phyloP scores from a whole-genome alignment of 2,113 vertebrate genomes.

The Rhea americana region DNA sequence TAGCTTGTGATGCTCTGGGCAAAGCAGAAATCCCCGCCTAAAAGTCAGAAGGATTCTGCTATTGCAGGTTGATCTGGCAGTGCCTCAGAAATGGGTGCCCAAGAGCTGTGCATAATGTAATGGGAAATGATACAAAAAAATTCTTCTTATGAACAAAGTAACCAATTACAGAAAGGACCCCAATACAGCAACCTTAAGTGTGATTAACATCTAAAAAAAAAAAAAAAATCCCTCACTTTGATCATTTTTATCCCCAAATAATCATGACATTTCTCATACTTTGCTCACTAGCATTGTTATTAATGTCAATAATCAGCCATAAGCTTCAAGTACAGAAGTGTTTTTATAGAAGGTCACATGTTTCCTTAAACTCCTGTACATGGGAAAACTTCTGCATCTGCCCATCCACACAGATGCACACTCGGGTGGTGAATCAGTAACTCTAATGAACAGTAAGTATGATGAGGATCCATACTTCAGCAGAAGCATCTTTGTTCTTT shows the following conservation, averaged over 20 bases:
- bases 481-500: background rate
- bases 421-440: background rate
- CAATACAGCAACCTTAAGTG: background rate
- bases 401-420: background rate
- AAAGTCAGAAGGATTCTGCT: background rate
- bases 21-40: background rate
- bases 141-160: background rate
- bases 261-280: accelerated
- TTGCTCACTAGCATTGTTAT: background rate
- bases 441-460: background rate
- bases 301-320: background rate
- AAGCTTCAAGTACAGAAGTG: background rate
- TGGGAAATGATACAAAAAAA: background rate
- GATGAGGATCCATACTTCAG: background rate
- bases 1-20: background rate
- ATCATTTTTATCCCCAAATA: background rate
- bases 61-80: background rate
- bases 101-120: background rate
- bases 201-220: background rate
- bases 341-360: background rate
- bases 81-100: background rate
- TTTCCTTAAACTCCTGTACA: background rate
- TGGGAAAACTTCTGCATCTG: background rate
- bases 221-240: background rate
- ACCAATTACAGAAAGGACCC: background rate